Base-by-base conservation (phyloP, 2,888 invertebrate species). In the Agrotis ipsilon region DNA sequence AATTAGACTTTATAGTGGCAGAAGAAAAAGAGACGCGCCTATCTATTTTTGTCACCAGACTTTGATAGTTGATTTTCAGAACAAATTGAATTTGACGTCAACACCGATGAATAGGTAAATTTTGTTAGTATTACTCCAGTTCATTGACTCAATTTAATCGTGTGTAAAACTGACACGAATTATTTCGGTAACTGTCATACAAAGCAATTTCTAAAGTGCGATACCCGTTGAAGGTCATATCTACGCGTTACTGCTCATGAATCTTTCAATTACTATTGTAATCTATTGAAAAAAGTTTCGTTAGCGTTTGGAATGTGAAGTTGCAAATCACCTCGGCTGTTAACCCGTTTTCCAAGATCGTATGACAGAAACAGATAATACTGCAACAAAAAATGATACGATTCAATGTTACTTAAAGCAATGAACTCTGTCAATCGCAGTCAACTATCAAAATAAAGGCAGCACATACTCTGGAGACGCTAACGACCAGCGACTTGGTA, bases 171-270 rank as follows among this genome's bases (percentile, higher is more conserved):
- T 52, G 61, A 59, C 19, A 24, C 19, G 48, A 54, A 58, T 68
- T 45, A 19, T 27, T 61, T 18, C 55, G n/a, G 18, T 54, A 60
- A 45, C 51, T 68, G 24, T 59, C 70, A 48, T 62, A 65, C 48
- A 32, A 55, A 77, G 32, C 16, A 48, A 65, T 63, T 59, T 66
- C 19, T 51, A 66, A 54, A 77, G 81, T 81, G 51, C 72, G 59
- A 49, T 71, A 59, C 27, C 59, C 71, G 62, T 27, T 39, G 59
- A 51, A 66, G 65, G 71, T 73, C 80, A 59, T 43, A n/a, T n/a
- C n/a, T n/a, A 19, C 39, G 21, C 58, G 21, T 19, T 2, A 57
- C 55, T 21, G 39, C n/a, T 78, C 51, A 60, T 64, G 55, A 62
- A 48, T 55, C 46, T 63, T 60, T 54, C 16, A 62, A 45, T 48